Conservation (phyloP, 2,888 invertebrate genomes). For the Nephrotoma guestfalica region DNA sequence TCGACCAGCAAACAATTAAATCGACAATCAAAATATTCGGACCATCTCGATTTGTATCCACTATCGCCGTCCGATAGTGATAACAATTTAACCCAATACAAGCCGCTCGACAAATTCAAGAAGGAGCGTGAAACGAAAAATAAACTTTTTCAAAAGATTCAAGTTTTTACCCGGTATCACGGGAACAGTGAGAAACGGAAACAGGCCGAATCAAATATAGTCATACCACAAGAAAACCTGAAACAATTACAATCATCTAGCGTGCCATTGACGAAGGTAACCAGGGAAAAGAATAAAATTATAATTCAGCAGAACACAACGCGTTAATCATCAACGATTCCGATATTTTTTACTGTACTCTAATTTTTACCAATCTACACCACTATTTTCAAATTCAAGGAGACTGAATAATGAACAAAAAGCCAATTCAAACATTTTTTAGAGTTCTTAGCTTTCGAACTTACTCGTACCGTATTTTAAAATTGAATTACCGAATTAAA, state of each 20-base stretch:
- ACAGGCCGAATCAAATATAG: slow-evolving; percentile 14
- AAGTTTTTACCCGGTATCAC: slow-evolving; percentile 33
- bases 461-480: neutral
- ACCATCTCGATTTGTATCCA: slow-evolving; percentile 24
- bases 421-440: neutral
- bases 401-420: neutral
- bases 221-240: slow-evolving; percentile 50
- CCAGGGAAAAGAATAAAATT: slow-evolving; percentile 67
- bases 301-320: slow-evolving; percentile 50
- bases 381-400: neutral
- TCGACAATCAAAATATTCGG: slow-evolving; percentile 19
- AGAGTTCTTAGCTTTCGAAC: neutral
- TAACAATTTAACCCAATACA: slow-evolving; percentile 22
- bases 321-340: slow-evolving; percentile 11
- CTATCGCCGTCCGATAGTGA: slow-evolving; percentile 16
- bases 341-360: neutral
- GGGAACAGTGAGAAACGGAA: slow-evolving; percentile 10
- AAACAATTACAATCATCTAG: slow-evolving; percentile 51
- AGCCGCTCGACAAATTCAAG: slow-evolving; percentile 28
- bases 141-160: slow-evolving; percentile 37
- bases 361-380: neutral
- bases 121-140: slow-evolving; percentile 35
- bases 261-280: slow-evolving; percentile 61
- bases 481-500: neutral
- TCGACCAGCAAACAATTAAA: slow-evolving; percentile 15